Evolutionary conservation across 2,113 vertebrate genomes (phyloP), one percentile per base, ranked within the genome.

Genomic region (Meles meles): DNA sequence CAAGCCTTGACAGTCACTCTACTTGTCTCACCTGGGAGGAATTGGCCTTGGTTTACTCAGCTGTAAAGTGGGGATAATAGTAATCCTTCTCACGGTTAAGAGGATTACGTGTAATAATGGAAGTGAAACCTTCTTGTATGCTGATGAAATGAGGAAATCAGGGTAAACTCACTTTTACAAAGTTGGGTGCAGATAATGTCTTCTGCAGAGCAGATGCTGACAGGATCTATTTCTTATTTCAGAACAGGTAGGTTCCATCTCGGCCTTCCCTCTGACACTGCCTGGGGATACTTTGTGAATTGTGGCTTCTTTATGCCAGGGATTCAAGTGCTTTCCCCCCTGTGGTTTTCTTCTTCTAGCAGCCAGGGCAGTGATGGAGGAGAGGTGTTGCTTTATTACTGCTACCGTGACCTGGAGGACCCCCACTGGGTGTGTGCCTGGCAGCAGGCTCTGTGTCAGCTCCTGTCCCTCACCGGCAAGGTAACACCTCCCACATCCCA

Each of bases 341-440:
- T 96, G 0, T 96, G 93, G 96, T 91, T 88, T 96, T 74, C 15
- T 80, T 69, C 94, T 97, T 95, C 11, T n/a, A 95, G 25, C 93
- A n/a, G 71, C 90, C 2, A 94, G 92, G 71, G 57, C 96, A 99
- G 99, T 59, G 98, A 99, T 77, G 98, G 98, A 87, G 99, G 99
- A 49, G 98, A 99, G 94, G 99, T 99, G 44, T 98, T 99, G 5
- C 99, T 99, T 3, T 99, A 99, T 97, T 99, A 99, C 97, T 99
- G 98, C 97, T 99, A 99, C 99, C 98, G 99, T 95, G 98, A 98
- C 23, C 93, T 99, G 61, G 98, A 99, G 47, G 98, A 99, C 65
- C 99, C 99, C 2, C 98, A 98, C 4, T 95, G 98, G 81, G 96
- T 99, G 97, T 99, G 99, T 97, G 98, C 98, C 49, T 99, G 99